Conservation (phyloP, 2,113 vertebrate genomes). For the Prunella himalayana region DNA sequence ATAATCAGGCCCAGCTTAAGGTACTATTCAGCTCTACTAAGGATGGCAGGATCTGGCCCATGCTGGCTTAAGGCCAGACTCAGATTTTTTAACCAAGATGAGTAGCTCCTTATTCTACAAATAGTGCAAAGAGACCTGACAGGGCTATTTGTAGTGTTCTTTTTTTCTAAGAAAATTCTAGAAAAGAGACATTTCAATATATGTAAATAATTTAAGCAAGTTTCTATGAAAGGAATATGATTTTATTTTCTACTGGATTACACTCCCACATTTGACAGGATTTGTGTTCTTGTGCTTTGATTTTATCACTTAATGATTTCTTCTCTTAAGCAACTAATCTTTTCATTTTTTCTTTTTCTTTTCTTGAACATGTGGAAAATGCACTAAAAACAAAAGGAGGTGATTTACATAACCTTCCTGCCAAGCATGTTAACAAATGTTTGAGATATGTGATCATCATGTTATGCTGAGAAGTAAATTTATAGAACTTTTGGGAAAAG, state of each 20-base stretch:
- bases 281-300: not conserved
- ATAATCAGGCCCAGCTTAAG: slow-evolving; percentile 40
- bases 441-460: slow-evolving; percentile 13
- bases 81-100: not conserved
- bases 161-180: not conserved
- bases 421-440: not conserved
- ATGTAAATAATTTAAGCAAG: not conserved
- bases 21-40: slow-evolving; percentile 6
- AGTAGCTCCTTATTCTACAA: slow-evolving; percentile 46
- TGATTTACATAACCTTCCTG: slow-evolving; percentile 32
- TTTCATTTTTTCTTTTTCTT: not conserved
- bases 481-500: slow-evolving; percentile 42
- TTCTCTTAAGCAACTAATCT: not conserved
- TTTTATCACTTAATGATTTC: not conserved
- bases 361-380: slow-evolving; percentile 15
- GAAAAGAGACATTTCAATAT: not conserved
- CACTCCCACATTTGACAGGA: not conserved
- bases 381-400: slow-evolving; percentile 18
- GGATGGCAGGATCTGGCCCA: slow-evolving; percentile 29
- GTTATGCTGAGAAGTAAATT: slow-evolving; percentile 25
- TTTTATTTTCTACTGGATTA: not conserved
- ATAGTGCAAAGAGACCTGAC: not conserved
- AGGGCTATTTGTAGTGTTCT: not conserved
- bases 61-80: not conserved
- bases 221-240: not conserved